Conservation (phyloP, 2,113 vertebrate species). For the Egretta garzetta region DNA sequence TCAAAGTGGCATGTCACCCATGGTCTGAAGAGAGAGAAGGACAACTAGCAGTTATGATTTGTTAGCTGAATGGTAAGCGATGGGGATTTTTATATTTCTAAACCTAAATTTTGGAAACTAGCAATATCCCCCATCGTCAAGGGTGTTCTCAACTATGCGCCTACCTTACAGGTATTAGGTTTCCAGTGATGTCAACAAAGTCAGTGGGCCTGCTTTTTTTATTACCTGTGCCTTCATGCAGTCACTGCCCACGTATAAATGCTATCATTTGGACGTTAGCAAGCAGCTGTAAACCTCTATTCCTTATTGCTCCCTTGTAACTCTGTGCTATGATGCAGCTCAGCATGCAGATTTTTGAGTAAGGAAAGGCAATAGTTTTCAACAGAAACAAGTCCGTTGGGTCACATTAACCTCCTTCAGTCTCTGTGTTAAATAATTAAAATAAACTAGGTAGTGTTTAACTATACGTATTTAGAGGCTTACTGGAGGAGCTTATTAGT, state of each 20-base stretch:
- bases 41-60: not conserved
- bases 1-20: not conserved
- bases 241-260: not conserved
- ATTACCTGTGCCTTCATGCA: not conserved
- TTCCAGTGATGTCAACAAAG: not conserved
- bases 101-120: not conserved
- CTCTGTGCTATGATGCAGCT: constrained; percentile 39
- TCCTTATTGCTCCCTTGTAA: constrained; percentile 43
- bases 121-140: not conserved
- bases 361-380: constrained; percentile 55
- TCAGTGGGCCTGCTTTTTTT: not conserved
- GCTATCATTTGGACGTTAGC: not conserved
- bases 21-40: not conserved
- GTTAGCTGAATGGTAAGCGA: not conserved
- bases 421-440: constrained; percentile 47
- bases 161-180: not conserved
- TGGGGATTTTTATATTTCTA: not conserved
- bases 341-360: constrained; percentile 62
- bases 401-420: constrained; percentile 58
- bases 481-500: constrained; percentile 43
- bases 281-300: constrained; percentile 23
- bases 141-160: fast-evolving
- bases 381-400: constrained; percentile 56
- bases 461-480: constrained; percentile 55
- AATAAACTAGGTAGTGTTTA: constrained; percentile 52